A percentile compares a stretch with the other conserved stretches of the same genome.
These are phyloP conservation scores for Yponomeuta malinellus DNA, from an alignment of 2,888 invertebrate genomes.

Conservation along the genomic window DNA sequence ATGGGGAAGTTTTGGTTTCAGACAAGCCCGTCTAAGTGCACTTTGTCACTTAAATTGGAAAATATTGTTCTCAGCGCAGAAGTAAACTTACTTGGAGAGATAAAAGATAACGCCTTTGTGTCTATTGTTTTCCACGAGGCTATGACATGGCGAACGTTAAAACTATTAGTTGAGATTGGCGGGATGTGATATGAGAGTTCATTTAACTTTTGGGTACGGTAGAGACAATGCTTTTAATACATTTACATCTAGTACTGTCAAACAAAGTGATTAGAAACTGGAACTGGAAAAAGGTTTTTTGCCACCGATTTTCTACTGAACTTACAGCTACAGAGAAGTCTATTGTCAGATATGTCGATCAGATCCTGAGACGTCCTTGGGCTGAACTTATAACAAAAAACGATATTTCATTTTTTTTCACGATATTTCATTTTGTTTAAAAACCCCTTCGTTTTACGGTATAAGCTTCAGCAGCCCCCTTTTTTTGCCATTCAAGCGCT, in stretches of 20 bases:
- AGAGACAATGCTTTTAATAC: neutral
- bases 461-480: no score
- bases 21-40: slow-evolving; percentile 69
- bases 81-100: slow-evolving; percentile 21
- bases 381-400: no score
- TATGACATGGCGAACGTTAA: neutral
- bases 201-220: neutral
- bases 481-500: no score
- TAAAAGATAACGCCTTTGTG: slow-evolving; percentile 11
- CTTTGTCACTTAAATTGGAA: slow-evolving; percentile 74
- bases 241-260: neutral
- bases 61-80: slow-evolving; percentile 65
- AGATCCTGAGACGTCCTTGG: no score
- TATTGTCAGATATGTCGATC: no score
- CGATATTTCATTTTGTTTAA: no score
- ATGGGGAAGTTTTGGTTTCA: slow-evolving; percentile 72
- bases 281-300: no score
- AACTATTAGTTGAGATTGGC: neutral
- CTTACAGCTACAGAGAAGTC: no score
- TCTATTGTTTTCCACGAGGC: neutral
- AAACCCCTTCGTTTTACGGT: no score
- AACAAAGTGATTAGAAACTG: no score
- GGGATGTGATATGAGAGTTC: neutral
- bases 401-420: no score
- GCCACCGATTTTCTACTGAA: no score